phyloP scores from a whole-genome alignment of 1,140 invertebrate species.

The Pseudachorutes palmiensis region DNA sequence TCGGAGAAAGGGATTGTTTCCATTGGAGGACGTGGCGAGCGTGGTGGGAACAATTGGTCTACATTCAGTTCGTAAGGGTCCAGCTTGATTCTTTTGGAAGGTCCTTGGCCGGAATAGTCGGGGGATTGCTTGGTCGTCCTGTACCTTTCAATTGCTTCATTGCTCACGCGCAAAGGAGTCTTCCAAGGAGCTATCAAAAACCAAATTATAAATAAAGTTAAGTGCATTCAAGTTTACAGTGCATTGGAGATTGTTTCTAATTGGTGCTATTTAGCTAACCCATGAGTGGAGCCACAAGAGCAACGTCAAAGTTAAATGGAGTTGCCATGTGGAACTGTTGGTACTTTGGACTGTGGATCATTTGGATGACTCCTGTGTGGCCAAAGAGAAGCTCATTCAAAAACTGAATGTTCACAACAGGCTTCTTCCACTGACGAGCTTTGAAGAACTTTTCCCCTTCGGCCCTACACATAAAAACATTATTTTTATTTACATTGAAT shows the following conservation, averaged over 20 bases:
- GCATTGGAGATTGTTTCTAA: too few species aligned
- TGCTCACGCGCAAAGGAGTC: constrained; percentile 76
- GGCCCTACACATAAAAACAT: constrained; percentile 48
- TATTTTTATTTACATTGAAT: constrained; percentile 10
- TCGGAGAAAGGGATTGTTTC: background rate
- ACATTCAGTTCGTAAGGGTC: too few species aligned
- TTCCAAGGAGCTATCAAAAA: constrained; percentile 73
- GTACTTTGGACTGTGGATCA: constrained; percentile 73
- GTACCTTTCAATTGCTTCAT: constrained; percentile 65
- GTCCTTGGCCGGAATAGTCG: too few species aligned
- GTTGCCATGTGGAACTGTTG: constrained; percentile 71
- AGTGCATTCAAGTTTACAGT: too few species aligned
- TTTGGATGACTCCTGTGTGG: constrained; percentile 64
- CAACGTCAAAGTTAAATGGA: constrained; percentile 79
- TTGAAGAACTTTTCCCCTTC: constrained; percentile 81
- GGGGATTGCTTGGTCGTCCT: constrained; percentile 21
- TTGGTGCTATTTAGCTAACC: constrained; percentile 58
- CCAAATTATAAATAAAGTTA: constrained; percentile 28
- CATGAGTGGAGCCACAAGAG: constrained; percentile 78
- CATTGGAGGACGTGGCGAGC: background rate
- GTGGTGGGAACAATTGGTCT: too few species aligned
- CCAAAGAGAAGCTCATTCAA: constrained; percentile 86
- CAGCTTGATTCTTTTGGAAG: too few species aligned
- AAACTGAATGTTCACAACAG: constrained; percentile 87
- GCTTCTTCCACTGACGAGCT: constrained; percentile 74